These are phyloP conservation scores for Hermaeophaga mercurialis DNA, from an alignment of 2,888 invertebrate species.

Conservation along the genomic window DNA sequence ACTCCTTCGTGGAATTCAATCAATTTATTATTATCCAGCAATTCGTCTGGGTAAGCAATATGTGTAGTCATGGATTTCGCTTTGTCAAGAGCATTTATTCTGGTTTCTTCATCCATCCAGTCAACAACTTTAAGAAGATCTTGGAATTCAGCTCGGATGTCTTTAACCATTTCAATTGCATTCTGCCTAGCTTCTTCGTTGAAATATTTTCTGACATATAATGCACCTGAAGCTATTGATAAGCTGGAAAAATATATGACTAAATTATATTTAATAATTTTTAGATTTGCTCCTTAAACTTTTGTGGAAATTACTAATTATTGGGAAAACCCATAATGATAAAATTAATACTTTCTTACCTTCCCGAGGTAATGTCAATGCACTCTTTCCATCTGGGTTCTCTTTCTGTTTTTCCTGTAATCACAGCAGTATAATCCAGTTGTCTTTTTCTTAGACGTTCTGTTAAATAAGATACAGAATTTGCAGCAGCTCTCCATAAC, in stretches of 20 bases:
- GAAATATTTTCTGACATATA: constrained; percentile 88
- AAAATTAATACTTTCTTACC: too few species aligned
- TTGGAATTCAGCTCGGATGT: constrained; percentile 82
- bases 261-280: too few species aligned
- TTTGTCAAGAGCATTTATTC: constrained; percentile 76
- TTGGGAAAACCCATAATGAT: too few species aligned
- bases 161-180: constrained; percentile 85
- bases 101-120: constrained; percentile 93
- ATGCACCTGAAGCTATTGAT: constrained; percentile 77
- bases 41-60: constrained; percentile 91
- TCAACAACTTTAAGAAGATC: constrained; percentile 78
- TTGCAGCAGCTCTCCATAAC: constrained; percentile 87
- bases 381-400: constrained; percentile 94
- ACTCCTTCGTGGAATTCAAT: constrained; percentile 78
- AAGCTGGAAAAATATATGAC: constrained; percentile 62
- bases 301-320: too few species aligned
- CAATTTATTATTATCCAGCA: constrained; percentile 80
- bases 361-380: constrained; percentile 77
- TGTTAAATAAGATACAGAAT: constrained; percentile 79
- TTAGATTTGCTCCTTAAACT: too few species aligned
- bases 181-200: constrained; percentile 82
- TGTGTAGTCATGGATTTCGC: constrained; percentile 84
- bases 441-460: constrained; percentile 79
- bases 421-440: constrained; percentile 77
- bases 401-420: constrained; percentile 83